Percentiles rank a stretch among this genome's conserved stretches.
Conservation (phyloP, 35 echinoderm and acorn worm genomes). For the Amphiura filiformis region DNA sequence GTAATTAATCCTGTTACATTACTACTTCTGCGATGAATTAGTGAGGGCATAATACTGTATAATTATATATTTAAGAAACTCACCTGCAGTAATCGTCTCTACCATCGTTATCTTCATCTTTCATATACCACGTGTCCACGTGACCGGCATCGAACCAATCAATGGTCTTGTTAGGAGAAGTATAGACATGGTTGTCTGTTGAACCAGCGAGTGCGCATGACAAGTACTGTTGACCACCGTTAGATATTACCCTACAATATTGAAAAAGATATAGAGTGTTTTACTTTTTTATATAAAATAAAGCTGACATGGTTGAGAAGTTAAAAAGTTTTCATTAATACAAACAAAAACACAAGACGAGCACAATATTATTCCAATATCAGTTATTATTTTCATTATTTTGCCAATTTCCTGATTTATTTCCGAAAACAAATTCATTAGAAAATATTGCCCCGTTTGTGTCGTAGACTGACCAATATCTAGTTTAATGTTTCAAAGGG, state of each 20-base stretch:
- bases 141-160: slow-evolving; percentile 68
- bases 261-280: background rate
- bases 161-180: slow-evolving; percentile 13
- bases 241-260: slow-evolving; percentile 17
- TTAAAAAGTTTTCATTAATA: background rate
- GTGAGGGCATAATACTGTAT: too few relatives aligned
- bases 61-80: background rate
- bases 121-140: slow-evolving; percentile 93
- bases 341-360: too few relatives aligned
- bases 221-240: slow-evolving; percentile 25
- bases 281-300: background rate
- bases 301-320: too few relatives aligned
- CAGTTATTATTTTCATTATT: too few relatives aligned
- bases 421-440: too few relatives aligned
- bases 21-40: too few relatives aligned
- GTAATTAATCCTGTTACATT: too few relatives aligned
- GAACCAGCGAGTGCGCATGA: slow-evolving; percentile 79
- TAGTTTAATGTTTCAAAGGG: too few relatives aligned
- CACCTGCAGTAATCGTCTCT: slow-evolving; percentile 94
- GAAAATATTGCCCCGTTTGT: too few relatives aligned
- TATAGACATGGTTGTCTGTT: slow-evolving; percentile 46
- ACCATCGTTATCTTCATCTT: slow-evolving; percentile 77
- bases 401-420: too few relatives aligned
- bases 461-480: too few relatives aligned
- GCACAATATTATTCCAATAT: too few relatives aligned